phyloP scores from a whole-genome alignment of 92 coral and sea anemone genomes.

The Metridium senile region DNA sequence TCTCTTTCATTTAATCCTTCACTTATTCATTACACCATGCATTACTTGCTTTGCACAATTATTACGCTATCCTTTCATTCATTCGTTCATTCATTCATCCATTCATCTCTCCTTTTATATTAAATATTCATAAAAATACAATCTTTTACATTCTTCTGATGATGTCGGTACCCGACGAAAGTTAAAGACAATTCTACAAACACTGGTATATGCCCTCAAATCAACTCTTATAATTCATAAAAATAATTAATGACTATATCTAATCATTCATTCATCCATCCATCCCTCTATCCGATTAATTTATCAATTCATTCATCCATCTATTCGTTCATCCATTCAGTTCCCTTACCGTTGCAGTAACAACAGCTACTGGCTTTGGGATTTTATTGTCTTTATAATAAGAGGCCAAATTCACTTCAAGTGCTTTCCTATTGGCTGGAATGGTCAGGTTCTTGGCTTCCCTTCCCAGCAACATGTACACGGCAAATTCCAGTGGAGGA shows the following conservation, averaged over 20 bases:
- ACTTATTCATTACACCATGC: background rate
- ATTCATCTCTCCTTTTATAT: background rate
- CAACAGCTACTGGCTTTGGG: slow-evolving; percentile 23
- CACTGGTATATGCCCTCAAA: too few species aligned
- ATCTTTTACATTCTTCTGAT: too few species aligned
- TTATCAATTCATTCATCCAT: background rate
- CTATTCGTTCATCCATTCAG: background rate
- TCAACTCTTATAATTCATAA: too few species aligned
- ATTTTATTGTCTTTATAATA: slow-evolving; percentile 36
- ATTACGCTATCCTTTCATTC: background rate
- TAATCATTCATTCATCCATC: background rate
- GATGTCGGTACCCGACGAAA: too few species aligned
- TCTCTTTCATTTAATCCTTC: background rate
- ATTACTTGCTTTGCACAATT: too few species aligned
- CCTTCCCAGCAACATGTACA: slow-evolving; percentile 65
- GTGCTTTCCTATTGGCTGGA: slow-evolving; percentile 43
- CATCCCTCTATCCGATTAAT: background rate
- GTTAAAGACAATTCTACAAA: too few species aligned
- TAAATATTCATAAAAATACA: too few species aligned
- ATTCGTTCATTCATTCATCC: background rate
- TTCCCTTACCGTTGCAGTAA: slow-evolving; percentile 61
- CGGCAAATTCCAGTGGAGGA: slow-evolving; percentile 36
- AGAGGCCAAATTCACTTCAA: slow-evolving; percentile 61
- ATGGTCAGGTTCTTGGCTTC: slow-evolving; percentile 54
- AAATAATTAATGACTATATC: too few species aligned